These are phyloP conservation scores for Sphenodon punctatus DNA, from an alignment of 2,797 vertebrate species.

Conservation along the genomic window DNA sequence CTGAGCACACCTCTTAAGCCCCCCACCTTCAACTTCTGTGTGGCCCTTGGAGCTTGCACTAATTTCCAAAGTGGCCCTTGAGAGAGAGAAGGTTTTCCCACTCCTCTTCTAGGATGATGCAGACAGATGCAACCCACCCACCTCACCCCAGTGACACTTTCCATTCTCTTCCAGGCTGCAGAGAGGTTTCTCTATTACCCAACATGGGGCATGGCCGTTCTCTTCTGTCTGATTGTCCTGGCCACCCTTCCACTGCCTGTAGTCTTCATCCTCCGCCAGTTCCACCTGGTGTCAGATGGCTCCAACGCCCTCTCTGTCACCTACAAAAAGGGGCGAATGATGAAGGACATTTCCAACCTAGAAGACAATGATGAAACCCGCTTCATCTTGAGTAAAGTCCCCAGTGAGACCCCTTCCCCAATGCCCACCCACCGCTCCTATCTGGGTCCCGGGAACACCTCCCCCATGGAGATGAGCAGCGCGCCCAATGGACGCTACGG, in stretches of 20 bases:
- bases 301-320: slow-evolving; percentile 97
- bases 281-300: slow-evolving; percentile 91
- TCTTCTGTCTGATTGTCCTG: slow-evolving; percentile 87
- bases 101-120: too few species aligned
- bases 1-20: too few species aligned
- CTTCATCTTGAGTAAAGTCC: slow-evolving; percentile 94
- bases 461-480: slow-evolving; percentile 87
- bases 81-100: too few species aligned
- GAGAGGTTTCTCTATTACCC: slow-evolving; percentile 92
- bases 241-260: slow-evolving; percentile 92
- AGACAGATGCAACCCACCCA: neutral
- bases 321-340: slow-evolving; percentile 94
- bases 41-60: too few species aligned
- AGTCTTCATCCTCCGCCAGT: slow-evolving; percentile 89
- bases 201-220: slow-evolving; percentile 90
- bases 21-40: too few species aligned
- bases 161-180: slow-evolving; percentile 77
- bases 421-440: slow-evolving; percentile 94
- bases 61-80: too few species aligned
- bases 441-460: slow-evolving; percentile 89
- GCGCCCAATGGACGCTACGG: slow-evolving; percentile 93
- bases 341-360: slow-evolving; percentile 97
- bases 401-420: slow-evolving; percentile 90
- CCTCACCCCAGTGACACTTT: rapidly evolving
- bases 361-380: slow-evolving; percentile 96